Evolutionary conservation across 2,113 vertebrate genomes (phyloP), one percentile per base, ranked within the genome.

Genomic region (Amia ocellicauda): DNA sequence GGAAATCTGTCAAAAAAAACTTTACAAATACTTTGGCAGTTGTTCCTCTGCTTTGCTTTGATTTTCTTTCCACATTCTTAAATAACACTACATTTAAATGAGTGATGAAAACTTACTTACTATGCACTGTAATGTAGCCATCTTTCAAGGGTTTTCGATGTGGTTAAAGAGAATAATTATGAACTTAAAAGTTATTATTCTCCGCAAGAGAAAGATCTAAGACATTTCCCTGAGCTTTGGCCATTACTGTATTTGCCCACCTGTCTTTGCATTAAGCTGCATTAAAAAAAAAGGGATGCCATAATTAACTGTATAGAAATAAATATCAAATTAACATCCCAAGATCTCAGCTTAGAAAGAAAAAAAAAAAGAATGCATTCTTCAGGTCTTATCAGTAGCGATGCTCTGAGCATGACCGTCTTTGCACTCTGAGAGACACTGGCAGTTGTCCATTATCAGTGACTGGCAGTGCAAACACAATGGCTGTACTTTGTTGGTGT

Each of bases 391-490:
- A 45, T 62, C 57, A 20, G 63, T 41, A 62, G 57, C 67, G 60
- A 47, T 53, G 64, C 56, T 60, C 69, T 19, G 67, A 27, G 69
- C 58, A 58, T 65, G 65, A 76, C 68, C 61, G 41, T 74, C 79
- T 57, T 63, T 58, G 73, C 55, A n/a, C 60, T 73, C 54, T 0
- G 52, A 69, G 20, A 76, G 41, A 66, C 69, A 78, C 80, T 79
- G 76, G 68, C 77, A 74, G 82, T 60, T 72, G 82, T 82, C 79
- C 83, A 82, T 78, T 85, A 85, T 83, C 78, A 73, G 80, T 69
- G 82, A 81, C 78, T 68, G 75, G 85, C 75, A 80, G 58, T 77
- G 83, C 78, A 80, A 76, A 75, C 85, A 84, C 86, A 88, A 84
- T 78, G 76, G 75, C 73, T 69, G 67, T 66, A 68, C 80, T 86